Base-by-base conservation (phyloP, 1,140 invertebrate species). In the Drosophila dunni region DNA sequence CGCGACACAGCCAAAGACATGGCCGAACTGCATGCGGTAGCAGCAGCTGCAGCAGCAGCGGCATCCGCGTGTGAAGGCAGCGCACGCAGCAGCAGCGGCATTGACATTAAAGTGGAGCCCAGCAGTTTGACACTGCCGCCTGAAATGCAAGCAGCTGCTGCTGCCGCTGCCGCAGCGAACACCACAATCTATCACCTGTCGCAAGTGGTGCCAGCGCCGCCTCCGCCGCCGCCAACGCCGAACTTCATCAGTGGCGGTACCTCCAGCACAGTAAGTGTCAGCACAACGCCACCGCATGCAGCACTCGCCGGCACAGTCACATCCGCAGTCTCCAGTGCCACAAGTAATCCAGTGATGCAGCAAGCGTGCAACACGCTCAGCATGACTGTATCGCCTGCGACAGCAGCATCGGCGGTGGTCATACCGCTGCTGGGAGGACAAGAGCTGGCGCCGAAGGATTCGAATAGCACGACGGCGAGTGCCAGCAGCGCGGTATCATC, bases 401-500 rank as follows among this genome's bases (percentile, higher is more conserved):
- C 69, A 11, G 51, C 65, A 7, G 58, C 78, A 8, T 68, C 70
- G 13, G 63, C 75, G 7, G 74, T 68, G 24, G 56, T 44, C 45
- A 62, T 75, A 53, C 73, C 81, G 34, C 61, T 86, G 34, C 50
- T 75, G 8, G 66, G 77, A 8, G 74, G 66, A 6, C 74, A 81
- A 33, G 81, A 85, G 54, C 60, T 89, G 64, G 44, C 17, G 53
- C 85, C 85, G 2, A 91, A 91, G 60, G 85, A 91, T 36, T 90
- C 85, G 7, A 90, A 91, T 53, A 91, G 90, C 68, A 91, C 90
- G 9, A 91, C 90, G 53, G 90, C 90, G 4, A 91, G 90, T 34
- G 90, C 90, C 13, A 91, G 90, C 46, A 91, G 90, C 56, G 90
- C 90, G 3, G 78, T 91, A 13, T 91, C 90, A 3, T 91, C 90